Conservation (phyloP, 2,113 vertebrate species). For the Siphamia tubifer region DNA sequence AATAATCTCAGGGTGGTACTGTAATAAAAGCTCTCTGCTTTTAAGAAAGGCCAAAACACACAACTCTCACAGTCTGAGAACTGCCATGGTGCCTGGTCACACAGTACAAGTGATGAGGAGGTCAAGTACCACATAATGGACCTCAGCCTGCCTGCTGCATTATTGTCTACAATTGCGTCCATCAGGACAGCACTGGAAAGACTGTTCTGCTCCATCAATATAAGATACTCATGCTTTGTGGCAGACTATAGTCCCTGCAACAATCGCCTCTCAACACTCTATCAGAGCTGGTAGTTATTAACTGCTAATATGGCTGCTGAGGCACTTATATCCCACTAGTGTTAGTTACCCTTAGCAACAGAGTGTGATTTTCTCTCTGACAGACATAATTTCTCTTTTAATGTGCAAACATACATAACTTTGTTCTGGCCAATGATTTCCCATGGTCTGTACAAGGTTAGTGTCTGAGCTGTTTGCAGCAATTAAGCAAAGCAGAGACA, state of each 20-base stretch:
- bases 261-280: conserved; percentile 25
- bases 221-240: conserved; percentile 25
- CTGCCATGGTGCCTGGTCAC: conserved; percentile 12
- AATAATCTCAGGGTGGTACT: conserved; percentile 50
- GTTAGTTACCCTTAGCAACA: conserved; percentile 44
- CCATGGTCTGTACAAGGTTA: neutral
- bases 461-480: neutral
- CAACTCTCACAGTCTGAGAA: neutral
- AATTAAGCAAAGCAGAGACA: neutral
- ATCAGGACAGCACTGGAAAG: conserved; percentile 15
- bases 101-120: conserved; percentile 29
- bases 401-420: neutral
- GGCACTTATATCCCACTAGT: conserved; percentile 30
- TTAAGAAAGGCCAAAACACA: conserved; percentile 22
- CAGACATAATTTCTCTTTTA: neutral
- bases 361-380: conserved; percentile 43
- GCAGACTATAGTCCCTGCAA: conserved; percentile 47
- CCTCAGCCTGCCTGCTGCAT: conserved; percentile 24
- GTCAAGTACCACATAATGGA: conserved; percentile 45
- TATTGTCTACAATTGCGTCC: conserved; percentile 29
- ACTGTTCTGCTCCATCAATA: conserved; percentile 12
- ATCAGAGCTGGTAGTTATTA: conserved; percentile 42
- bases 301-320: conserved; percentile 14
- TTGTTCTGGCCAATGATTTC: conserved; percentile 4
- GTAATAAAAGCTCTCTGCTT: conserved; percentile 18